A percentile compares a stretch with the other conserved stretches of the same genome.
Conservation (phyloP, 2,797 vertebrate genomes). For the Chlorospingus semifuscus region DNA sequence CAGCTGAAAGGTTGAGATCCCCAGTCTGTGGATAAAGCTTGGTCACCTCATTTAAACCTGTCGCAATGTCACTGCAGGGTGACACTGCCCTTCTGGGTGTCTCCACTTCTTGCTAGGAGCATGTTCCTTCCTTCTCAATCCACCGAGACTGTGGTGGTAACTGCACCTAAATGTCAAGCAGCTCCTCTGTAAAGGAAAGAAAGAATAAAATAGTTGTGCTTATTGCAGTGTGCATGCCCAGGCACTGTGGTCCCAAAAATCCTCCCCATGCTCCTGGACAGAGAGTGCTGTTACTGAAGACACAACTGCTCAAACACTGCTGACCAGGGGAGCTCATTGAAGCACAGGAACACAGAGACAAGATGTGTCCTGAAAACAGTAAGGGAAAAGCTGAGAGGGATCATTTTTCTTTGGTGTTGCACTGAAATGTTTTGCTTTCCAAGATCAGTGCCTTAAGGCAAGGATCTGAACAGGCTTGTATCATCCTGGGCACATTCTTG, state of each 20-base stretch:
- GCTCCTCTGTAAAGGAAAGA: not conserved
- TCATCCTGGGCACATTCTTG: not conserved
- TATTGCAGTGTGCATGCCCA: not conserved
- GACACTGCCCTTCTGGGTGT: not conserved
- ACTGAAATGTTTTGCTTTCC: not conserved
- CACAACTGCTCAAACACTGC: not conserved
- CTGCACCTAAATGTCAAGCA: not conserved
- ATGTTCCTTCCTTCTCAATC: accelerated
- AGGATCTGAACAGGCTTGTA: not conserved
- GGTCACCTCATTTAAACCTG: not conserved
- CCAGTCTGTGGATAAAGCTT: not conserved
- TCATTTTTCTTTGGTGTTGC: not conserved
- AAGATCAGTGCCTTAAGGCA: not conserved
- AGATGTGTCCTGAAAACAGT: not conserved
- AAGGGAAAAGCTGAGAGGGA: not conserved
- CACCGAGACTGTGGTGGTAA: not conserved
- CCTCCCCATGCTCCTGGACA: not conserved
- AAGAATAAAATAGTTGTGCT: not conserved
- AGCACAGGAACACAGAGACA: not conserved
- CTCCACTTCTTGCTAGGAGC: not conserved
- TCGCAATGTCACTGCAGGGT: not conserved
- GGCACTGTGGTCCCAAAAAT: not conserved
- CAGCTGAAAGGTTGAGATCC: not conserved
- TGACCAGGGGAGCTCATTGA: not conserved
- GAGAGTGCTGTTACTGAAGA: not conserved